Base-by-base conservation (phyloP, 2,113 vertebrate genomes). In the Caretta caretta region DNA sequence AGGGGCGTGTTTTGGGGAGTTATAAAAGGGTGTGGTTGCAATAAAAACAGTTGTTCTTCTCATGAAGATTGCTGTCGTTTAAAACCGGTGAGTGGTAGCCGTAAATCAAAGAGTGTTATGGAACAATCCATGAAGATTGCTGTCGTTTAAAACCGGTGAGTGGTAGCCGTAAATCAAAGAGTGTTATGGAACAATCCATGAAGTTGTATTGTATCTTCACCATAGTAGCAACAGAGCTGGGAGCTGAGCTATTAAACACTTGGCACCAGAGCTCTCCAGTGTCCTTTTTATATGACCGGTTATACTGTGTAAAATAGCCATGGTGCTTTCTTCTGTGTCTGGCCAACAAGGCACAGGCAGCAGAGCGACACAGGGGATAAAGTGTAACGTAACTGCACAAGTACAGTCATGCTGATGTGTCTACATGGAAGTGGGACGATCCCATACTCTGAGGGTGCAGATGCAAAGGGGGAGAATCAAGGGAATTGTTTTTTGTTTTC, bases 1-100 rank as follows among this genome's bases (percentile, higher is more conserved):
- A 95, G 49, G 84, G 82, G 92, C 96, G 94, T 62, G n/a, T 10
- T 46, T 51, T 78, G 42, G n/a, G 86, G 87, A 16, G 46, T 88
- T 95, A 49, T 48, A 38, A 69, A 29, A 84, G 78, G 42, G 31
- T 72, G 46, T 83, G 80, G 90, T 65, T 85, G 81, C 87, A 95
- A 80, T 5, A 2, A 81, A 49, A 75, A 19, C 62, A 94, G 83
- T 87, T 90, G 83, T 87, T 88, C 87, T 20, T 48, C 48, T 59
- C 65, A 78, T 79, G 86, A 62, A 89, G 59, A 92, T 46, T 24
- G 42, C 22, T 27, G 11, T 76, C 48, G 24, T 76, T 42, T 22
- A 76, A 46, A 46, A 48, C 11, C 17, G 20, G 9, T 38, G 13
- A 8, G 65, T 31, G 59, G 59, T 31, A 20, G 35, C 3, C 75